Evolutionary conservation across 2,797 vertebrate genomes (phyloP).

Genomic region (Oryzias dopingdopingensis): DNA sequence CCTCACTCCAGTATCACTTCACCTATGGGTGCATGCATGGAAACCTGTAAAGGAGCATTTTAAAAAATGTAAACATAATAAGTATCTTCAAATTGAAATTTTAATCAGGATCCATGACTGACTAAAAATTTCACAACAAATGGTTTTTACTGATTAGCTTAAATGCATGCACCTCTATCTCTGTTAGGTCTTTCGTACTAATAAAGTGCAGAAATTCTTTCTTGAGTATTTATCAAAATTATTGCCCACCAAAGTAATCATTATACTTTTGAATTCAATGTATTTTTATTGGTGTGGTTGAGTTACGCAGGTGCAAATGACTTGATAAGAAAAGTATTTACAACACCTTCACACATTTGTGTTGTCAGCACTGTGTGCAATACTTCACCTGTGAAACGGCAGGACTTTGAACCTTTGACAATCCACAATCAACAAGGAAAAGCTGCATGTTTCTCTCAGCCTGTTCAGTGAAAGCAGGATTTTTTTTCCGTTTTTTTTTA

Average conservation of each 20-base stretch:
- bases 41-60: too few species aligned
- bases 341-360: conserved; percentile 19
- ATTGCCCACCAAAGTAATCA: conserved; percentile 2
- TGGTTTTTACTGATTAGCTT: too few species aligned
- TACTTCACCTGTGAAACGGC: conserved; percentile 36
- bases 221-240: conserved; percentile 1
- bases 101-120: too few species aligned
- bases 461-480: background rate
- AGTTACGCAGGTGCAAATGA: conserved; percentile 14
- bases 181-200: too few species aligned
- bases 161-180: too few species aligned
- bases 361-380: conserved; percentile 25
- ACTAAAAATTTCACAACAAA: too few species aligned
- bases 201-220: background rate
- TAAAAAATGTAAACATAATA: too few species aligned
- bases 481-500: too few species aligned
- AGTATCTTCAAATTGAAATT: too few species aligned
- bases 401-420: conserved; percentile 54
- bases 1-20: too few species aligned
- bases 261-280: conserved; percentile 12
- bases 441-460: conserved; percentile 16
- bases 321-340: conserved; percentile 12
- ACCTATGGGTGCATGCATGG: too few species aligned
- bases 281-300: conserved; percentile 19
- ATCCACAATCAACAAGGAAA: conserved; percentile 31